Evolutionary conservation across 2,888 invertebrate genomes (phyloP).

Genomic region (Allygus modestus): DNA sequence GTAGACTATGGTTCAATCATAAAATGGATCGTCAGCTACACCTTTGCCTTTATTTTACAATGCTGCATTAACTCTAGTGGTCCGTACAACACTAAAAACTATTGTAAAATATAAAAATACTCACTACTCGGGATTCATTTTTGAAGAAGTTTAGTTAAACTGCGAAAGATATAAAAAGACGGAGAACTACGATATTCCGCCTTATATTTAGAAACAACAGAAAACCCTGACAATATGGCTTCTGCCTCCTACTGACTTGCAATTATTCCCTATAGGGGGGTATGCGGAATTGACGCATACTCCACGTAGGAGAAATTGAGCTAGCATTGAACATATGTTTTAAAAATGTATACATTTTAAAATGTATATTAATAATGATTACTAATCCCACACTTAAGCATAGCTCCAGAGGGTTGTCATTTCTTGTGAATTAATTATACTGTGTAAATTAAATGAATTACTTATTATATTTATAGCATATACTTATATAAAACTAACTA

Average conservation of each 20-base stretch:
- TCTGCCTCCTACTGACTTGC: constrained; percentile 66
- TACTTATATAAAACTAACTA: no score
- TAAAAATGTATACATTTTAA: neutral
- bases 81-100: neutral
- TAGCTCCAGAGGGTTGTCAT: no score
- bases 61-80: neutral
- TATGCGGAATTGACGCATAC: constrained; percentile 62
- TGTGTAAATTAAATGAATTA: no score
- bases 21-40: constrained; percentile 50
- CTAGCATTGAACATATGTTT: constrained; percentile 43
- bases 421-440: no score
- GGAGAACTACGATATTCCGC: neutral
- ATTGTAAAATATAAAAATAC: constrained; percentile 73
- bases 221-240: constrained; percentile 65
- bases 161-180: neutral
- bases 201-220: constrained; percentile 60
- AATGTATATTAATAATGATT: neutral
- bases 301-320: constrained; percentile 63
- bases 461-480: no score
- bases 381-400: no score
- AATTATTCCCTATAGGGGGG: constrained; percentile 61
- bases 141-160: constrained; percentile 71
- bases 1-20: constrained; percentile 3
- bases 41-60: neutral
- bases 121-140: constrained; percentile 92